Percentiles rank a stretch among this genome's conserved stretches.
These are phyloP conservation scores for Theocolax elegans DNA, from an alignment of 1,140 invertebrate species.

Conservation along the genomic window DNA sequence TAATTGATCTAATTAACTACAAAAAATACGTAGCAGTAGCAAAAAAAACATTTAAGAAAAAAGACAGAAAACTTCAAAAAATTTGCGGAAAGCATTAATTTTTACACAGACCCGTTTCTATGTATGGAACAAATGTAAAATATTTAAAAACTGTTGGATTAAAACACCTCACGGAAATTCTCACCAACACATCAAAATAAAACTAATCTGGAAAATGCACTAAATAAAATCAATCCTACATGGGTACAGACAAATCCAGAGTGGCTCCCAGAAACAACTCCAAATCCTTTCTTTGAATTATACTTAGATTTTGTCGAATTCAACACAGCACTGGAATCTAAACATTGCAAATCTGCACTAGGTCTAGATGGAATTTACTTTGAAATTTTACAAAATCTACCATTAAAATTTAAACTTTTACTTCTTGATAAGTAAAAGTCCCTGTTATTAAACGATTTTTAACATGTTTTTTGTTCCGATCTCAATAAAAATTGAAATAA, in stretches of 20 bases:
- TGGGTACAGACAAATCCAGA: background rate
- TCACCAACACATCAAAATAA: too few relatives aligned
- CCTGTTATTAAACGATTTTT: too few relatives aligned
- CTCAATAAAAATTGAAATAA: too few relatives aligned
- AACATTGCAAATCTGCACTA: background rate
- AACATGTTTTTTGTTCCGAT: too few relatives aligned
- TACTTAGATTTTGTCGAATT: constrained; percentile 12
- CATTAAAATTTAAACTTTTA: background rate
- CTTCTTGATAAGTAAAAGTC: constrained; percentile 16
- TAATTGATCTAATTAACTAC: too few relatives aligned
- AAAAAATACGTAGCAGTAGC: too few relatives aligned
- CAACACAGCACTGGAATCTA: constrained; percentile 1
- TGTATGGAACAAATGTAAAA: background rate
- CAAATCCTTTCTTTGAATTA: constrained; percentile 11
- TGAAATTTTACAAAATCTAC: constrained; percentile 2
- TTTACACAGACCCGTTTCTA: background rate
- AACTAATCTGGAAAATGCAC: constrained; percentile 8
- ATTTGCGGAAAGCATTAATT: constrained; percentile 2
- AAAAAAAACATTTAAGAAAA: constrained; percentile 5
- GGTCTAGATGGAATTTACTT: background rate
- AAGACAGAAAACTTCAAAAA: constrained; percentile 21
- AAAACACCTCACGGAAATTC: too few relatives aligned
- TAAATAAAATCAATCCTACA: constrained; percentile 10
- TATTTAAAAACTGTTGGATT: too few relatives aligned
- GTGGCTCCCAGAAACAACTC: background rate